phyloP scores from a whole-genome alignment of 2,888 invertebrate genomes.

The Limenitis camilla region DNA sequence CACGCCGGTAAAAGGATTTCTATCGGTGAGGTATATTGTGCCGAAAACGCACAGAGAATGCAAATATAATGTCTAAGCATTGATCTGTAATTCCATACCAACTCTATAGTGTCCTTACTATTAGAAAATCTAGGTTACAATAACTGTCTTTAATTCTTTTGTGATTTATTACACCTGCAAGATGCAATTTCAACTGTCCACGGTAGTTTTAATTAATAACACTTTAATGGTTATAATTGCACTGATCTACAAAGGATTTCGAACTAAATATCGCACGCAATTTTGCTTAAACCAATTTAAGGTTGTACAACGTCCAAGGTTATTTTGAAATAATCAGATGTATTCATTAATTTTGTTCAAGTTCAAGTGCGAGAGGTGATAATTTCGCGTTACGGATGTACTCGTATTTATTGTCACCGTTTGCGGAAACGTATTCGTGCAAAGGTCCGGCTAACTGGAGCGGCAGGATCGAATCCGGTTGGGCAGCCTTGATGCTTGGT shows the following conservation, averaged over 20 bases:
- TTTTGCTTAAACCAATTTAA: no score
- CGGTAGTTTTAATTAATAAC: slow-evolving; percentile 10
- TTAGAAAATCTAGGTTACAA: slow-evolving; percentile 25
- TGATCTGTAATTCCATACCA: slow-evolving; percentile 19
- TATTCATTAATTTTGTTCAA: no score
- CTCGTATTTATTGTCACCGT: slow-evolving; percentile 18
- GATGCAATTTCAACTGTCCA: slow-evolving; percentile 13
- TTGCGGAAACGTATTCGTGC: slow-evolving; percentile 60
- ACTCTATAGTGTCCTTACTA: slow-evolving; percentile 21
- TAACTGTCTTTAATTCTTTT: slow-evolving; percentile 24
- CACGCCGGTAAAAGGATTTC: background rate
- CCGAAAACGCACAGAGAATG: slow-evolving; percentile 12
- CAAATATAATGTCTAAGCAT: slow-evolving; percentile 1
- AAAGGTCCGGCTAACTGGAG: slow-evolving; percentile 69
- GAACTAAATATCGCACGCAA: background rate
- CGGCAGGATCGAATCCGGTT: slow-evolving; percentile 69
- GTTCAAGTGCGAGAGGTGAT: no score
- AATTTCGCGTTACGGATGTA: slow-evolving; percentile 15
- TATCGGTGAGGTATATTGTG: background rate
- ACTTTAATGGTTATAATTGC: slow-evolving; percentile 9
- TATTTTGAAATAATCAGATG: no score
- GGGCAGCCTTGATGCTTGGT: slow-evolving; percentile 66
- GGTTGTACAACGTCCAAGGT: no score
- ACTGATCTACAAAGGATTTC: background rate
- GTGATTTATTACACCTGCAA: slow-evolving; percentile 23